phyloP scores from a whole-genome alignment of 2,113 vertebrate species.

The Dipodomys merriami region DNA sequence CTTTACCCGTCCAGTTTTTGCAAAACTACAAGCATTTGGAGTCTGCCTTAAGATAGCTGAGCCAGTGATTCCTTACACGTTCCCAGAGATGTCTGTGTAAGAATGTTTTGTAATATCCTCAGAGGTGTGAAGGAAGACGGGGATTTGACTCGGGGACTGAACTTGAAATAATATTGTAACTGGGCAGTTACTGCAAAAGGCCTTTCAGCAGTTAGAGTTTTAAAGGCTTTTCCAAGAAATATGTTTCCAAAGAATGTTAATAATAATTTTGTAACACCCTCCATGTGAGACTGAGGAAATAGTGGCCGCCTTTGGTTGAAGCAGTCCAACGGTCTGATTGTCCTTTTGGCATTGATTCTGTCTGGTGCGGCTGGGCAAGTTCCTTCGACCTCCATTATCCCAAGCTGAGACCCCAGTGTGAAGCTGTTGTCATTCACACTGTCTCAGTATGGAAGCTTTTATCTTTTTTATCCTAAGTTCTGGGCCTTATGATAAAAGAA shows the following conservation, averaged over 20 bases:
- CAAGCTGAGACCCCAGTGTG: not conserved
- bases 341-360: not conserved
- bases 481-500: not conserved
- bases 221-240: conserved; percentile 72
- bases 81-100: not conserved
- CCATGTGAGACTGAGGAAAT: not conserved
- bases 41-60: not conserved
- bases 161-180: conserved; percentile 57
- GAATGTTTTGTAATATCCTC: not conserved
- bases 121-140: conserved; percentile 54
- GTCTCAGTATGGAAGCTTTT: not conserved
- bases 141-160: conserved; percentile 58
- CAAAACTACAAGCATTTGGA: not conserved
- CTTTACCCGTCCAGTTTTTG: not conserved
- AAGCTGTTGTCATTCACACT: not conserved
- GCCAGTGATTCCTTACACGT: not conserved
- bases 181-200: conserved; percentile 56
- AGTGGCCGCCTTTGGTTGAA: not conserved
- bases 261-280: conserved; percentile 56
- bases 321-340: not conserved
- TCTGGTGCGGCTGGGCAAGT: not conserved
- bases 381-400: not conserved
- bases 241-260: conserved; percentile 63
- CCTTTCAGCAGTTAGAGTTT: not conserved
- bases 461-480: conserved; percentile 13